Base-by-base conservation (phyloP, 2,113 vertebrate species). In the Tympanuchus pallidicinctus region DNA sequence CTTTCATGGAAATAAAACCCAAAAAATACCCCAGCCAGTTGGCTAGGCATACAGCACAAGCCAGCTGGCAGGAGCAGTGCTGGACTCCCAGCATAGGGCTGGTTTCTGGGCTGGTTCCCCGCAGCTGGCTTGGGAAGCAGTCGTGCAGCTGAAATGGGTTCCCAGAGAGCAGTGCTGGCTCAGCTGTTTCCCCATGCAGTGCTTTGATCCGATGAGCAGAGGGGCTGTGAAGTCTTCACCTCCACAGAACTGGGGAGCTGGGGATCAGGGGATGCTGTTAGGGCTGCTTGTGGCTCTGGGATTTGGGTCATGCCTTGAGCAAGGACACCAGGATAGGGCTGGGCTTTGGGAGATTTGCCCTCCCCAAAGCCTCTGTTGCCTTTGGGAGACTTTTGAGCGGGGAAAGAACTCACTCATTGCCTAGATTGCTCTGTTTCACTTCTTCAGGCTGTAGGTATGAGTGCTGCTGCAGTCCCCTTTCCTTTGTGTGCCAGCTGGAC, bases 361-460 rank as follows among this genome's bases (percentile, higher is more conserved):
- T 54, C 27, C 52, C 52, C 15, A 30, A 54, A 56, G 19, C 48
- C 40, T 60, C 65, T 45, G 22, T 12, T 69, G 79, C 40, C 47
- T 36, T 28, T 25, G 48, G 27, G 34, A 77, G 12, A 19, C 40
- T 69, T 36, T 57, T 43, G 47, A 74, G n/a, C 30, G 19, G 30
- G 66, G 40, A 42, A 50, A 43, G 18, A 34, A 25, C 13, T 56
- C 72, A 17, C 25, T 43, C 59, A 43, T 38, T 67, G 18, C 40
- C 34, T n/a, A 56, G 34, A 56, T 18, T 6, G n/a, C 12, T 72
- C 36, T 32, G 34, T 34, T 60, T 56, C 19, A 21, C 48, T 86
- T 34, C 28, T 50, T 70, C 27, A n/a, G 45, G 6, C n/a, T 1
- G 0, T 13, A 32, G 50, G 14, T 1, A 2, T 3, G 3, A 22